Evolutionary conservation across 2,113 vertebrate genomes (phyloP).

Genomic region (Phyllostomus hastatus): DNA sequence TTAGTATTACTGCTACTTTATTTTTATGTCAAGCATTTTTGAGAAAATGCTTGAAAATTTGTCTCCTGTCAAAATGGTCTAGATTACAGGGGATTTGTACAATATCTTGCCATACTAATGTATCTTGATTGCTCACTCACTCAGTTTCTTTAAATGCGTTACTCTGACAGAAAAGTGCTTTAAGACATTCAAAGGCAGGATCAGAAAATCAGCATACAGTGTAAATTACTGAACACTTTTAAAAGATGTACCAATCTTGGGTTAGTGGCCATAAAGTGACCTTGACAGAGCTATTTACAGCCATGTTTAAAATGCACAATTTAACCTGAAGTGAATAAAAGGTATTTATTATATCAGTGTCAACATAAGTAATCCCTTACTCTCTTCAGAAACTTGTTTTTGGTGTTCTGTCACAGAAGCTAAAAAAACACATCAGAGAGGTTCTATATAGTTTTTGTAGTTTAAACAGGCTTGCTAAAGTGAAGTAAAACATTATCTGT

Average conservation of each 20-base stretch:
- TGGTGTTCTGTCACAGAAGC: slow-evolving; percentile 38
- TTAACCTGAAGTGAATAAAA: slow-evolving; percentile 71
- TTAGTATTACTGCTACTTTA: background rate
- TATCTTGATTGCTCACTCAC: slow-evolving; percentile 41
- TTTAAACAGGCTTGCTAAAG: background rate
- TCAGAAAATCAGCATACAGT: slow-evolving; percentile 53
- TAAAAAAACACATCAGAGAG: slow-evolving; percentile 47
- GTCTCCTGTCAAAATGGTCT: background rate
- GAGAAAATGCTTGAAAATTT: background rate
- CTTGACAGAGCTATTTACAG: slow-evolving; percentile 65
- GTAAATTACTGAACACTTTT: slow-evolving; percentile 64
- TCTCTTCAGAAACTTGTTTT: background rate
- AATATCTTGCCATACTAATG: background rate
- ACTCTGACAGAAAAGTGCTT: slow-evolving; percentile 36
- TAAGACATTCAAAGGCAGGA: slow-evolving; percentile 64
- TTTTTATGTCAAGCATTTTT: background rate
- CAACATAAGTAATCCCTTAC: slow-evolving; percentile 9
- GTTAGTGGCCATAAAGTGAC: slow-evolving; percentile 58
- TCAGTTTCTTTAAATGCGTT: slow-evolving; percentile 52
- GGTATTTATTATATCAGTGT: slow-evolving; percentile 51
- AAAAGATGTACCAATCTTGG: background rate
- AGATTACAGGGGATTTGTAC: background rate
- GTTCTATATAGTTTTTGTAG: slow-evolving; percentile 15
- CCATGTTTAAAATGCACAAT: slow-evolving; percentile 57
- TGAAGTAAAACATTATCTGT: slow-evolving; percentile 16